Percentiles rank a stretch among this genome's conserved stretches.
phyloP scores from a whole-genome alignment of 2,113 vertebrate genomes.

The Castor canadensis region DNA sequence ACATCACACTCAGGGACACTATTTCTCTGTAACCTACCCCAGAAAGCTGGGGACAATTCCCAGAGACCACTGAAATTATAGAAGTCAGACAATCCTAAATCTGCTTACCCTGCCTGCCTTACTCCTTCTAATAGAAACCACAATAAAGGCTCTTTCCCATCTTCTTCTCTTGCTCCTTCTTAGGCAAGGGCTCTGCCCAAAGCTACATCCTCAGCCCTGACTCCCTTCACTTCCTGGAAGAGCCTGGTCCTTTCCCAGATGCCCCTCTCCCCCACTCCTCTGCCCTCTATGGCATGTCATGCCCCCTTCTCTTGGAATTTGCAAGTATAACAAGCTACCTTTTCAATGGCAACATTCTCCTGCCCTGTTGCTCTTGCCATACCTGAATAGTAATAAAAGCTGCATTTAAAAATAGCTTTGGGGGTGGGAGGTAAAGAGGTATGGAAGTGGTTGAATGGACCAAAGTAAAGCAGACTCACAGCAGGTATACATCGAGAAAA shows the following conservation, averaged over 20 bases:
- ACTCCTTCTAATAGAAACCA: not conserved
- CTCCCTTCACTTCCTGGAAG: not conserved
- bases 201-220: too few species aligned
- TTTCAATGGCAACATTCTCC: not conserved
- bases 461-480: too few species aligned
- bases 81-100: too few species aligned
- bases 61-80: not conserved
- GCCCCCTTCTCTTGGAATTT: not conserved
- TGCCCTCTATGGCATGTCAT: rapidly evolving
- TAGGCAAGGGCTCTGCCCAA: too few species aligned
- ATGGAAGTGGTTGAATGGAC: too few species aligned
- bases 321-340: not conserved
- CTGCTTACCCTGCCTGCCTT: not conserved
- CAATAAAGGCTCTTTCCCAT: not conserved
- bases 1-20: not conserved
- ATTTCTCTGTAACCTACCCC: too few species aligned
- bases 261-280: not conserved
- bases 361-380: not conserved
- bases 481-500: too few species aligned
- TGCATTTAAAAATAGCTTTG: not conserved
- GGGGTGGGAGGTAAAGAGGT: too few species aligned
- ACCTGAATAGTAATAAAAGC: not conserved
- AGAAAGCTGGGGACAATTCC: not conserved
- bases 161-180: too few species aligned
- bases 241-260: too few species aligned